Base-by-base conservation (phyloP, 2,113 vertebrate genomes). In the Proteles cristata region DNA sequence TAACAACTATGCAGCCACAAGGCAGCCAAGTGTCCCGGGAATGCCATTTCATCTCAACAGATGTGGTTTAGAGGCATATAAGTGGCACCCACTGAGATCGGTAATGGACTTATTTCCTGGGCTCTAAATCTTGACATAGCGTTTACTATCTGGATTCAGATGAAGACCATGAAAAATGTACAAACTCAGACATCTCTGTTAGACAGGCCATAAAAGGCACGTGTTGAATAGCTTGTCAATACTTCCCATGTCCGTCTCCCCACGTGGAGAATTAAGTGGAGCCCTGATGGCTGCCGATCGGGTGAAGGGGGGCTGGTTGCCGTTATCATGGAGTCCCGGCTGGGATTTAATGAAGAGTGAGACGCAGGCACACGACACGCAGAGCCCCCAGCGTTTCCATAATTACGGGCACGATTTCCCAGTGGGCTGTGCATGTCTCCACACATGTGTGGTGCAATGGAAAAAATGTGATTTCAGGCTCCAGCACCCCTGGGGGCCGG, bases 81-180 rank as follows among this genome's bases (percentile, higher is more conserved):
- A 98, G 96, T 96, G 96, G 69, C 96, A 93, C 97, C 97, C 88
- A 94, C 97, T 92, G 98, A 97, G 98, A 98, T 68, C 0, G 21
- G 96, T 93, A 97, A 98, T 96, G 96, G 94, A 58, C 94, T 96
- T 94, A 94, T 98, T 97, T 98, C 98, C 98, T 88, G 97, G 97
- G 85, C 97, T 98, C 98, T 88, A 86, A 97, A 96, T 95, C 94
- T 96, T 87, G 31, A 97, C 71, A 39, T 14, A 89, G 88, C 33
- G 21, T 97, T 98, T 95, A 48, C 93, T 98, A 79, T 90, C 95
- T 89, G 85, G 97, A 98, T 95, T 98, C 97, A 73, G 95, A 98
- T 68, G 92, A 98, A 98, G 87, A 98, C 95, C 96, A 66, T 97
- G 96, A 96, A 97, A 98, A 98, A 97, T 73, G 93, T 16, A 87